Base-by-base conservation (phyloP, 2,888 invertebrate genomes). In the Octonoba sinensis region DNA sequence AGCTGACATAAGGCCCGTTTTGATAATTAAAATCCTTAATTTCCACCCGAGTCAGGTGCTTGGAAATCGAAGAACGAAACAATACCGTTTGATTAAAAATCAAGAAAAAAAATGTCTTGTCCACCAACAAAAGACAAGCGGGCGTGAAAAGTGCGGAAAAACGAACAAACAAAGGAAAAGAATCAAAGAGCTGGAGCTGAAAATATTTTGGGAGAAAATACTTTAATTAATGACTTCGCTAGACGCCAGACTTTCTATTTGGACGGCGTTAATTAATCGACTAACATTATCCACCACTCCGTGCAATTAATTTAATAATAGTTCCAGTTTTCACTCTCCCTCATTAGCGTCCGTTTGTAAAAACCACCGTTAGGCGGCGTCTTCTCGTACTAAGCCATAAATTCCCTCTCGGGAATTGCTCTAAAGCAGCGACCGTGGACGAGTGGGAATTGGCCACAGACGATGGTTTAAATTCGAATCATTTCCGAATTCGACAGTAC, bases 251-350 rank as follows among this genome's bases (percentile, higher is more conserved):
- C 74, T 82, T 82, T 82, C 82, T 82, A 82, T 82, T 82, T 75
- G 74, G 59, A 57, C 59, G 24, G 70, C 82, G 82, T 75, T 82
- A 82, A 82, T 82, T 75, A 82, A 82, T 82, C 75, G 82, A 75
- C 75, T 82, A 64, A 71, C 82, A 82, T 82, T 82, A 82, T 82
- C 82, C 82, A 75, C 82, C 59, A 46, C 82, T 82, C 71, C 65
- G n/a, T 75, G 82, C 75, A 82, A 82, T 82, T 82, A 82, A 82
- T 82, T 82, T 82, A 82, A 82, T 82, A 82, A 82, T 75, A 75
- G 74, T 75, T 75, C 82, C 75, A 65, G 70, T 74, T 81, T 75
- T 64, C 79, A 54, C 66, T 69, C 67, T 16, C 74, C 44, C 82
- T 71, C 79, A 73, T 81, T 69, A 81, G 62, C 73, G 69, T 46